Evolutionary conservation across 2,797 vertebrate species (phyloP).

Genomic region (Geotria australis): DNA sequence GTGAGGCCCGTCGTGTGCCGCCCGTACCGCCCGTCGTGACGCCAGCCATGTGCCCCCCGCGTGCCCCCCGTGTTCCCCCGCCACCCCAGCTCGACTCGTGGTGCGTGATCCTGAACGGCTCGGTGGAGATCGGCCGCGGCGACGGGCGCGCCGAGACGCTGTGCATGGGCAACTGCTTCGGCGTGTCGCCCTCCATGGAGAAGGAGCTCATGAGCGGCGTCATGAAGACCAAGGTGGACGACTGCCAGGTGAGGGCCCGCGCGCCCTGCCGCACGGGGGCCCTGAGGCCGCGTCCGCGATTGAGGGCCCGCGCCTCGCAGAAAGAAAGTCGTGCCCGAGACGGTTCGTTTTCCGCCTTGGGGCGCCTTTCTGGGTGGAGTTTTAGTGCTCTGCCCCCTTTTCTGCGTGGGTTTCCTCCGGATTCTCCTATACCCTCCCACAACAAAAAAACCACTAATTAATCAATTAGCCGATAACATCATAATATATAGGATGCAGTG

Average conservation of each 20-base stretch:
- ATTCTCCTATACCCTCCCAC: too few species aligned
- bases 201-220: constrained; percentile 96
- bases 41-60: background rate
- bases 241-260: constrained; percentile 79
- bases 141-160: constrained; percentile 68
- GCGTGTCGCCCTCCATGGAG: constrained; percentile 88
- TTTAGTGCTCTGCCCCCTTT: too few species aligned
- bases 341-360: too few species aligned
- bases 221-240: constrained; percentile 98
- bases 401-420: too few species aligned
- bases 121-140: constrained; percentile 75
- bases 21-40: background rate
- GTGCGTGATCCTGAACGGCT: constrained; percentile 94
- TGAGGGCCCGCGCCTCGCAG: too few species aligned
- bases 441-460: too few species aligned
- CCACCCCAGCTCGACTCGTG: constrained; percentile 64
- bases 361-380: too few species aligned
- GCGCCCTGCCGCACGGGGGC: too few species aligned
- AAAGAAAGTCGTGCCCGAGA: too few species aligned
- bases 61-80: background rate
- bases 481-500: too few species aligned
- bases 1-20: background rate
- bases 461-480: too few species aligned
- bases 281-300: too few species aligned
- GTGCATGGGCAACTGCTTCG: constrained; percentile 98